Evolutionary conservation across 2,113 vertebrate genomes (phyloP).

Genomic region (Tretioscincus oriximinensis): DNA sequence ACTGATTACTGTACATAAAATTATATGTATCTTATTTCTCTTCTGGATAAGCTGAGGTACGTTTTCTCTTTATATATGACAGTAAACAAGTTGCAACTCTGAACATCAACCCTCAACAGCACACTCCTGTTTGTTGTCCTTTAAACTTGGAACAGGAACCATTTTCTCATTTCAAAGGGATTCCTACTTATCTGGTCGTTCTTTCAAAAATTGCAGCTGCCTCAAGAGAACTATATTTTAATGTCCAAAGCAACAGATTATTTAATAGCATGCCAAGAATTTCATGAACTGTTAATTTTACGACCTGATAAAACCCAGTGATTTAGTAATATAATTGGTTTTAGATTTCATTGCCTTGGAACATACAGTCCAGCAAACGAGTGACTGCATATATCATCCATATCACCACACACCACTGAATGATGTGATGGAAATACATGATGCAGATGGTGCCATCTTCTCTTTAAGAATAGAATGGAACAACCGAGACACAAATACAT

Average conservation of each 20-base stretch:
- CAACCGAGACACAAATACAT: no score
- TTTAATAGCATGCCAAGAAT: constrained; percentile 43
- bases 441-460: constrained; percentile 2
- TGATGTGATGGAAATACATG: constrained; percentile 18
- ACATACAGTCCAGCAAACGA: constrained; percentile 43
- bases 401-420: constrained; percentile 22
- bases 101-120: neutral
- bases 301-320: constrained; percentile 35
- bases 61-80: neutral
- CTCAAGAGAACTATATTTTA: neutral
- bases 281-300: constrained; percentile 38
- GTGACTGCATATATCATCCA: constrained; percentile 10
- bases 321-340: constrained; percentile 53
- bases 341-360: constrained; percentile 48
- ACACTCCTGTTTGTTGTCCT: neutral
- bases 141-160: neutral
- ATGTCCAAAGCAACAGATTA: constrained; percentile 22
- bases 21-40: neutral
- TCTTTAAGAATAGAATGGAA: neutral
- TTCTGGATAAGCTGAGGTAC: no score
- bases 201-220: constrained; percentile 8
- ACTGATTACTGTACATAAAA: neutral
- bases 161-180: neutral
- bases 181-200: neutral
- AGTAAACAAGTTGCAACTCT: no score